Percentiles rank a stretch among this genome's conserved stretches.
These are phyloP conservation scores for Tenthredo notha DNA, from an alignment of 2,888 invertebrate genomes.

Conservation along the genomic window DNA sequence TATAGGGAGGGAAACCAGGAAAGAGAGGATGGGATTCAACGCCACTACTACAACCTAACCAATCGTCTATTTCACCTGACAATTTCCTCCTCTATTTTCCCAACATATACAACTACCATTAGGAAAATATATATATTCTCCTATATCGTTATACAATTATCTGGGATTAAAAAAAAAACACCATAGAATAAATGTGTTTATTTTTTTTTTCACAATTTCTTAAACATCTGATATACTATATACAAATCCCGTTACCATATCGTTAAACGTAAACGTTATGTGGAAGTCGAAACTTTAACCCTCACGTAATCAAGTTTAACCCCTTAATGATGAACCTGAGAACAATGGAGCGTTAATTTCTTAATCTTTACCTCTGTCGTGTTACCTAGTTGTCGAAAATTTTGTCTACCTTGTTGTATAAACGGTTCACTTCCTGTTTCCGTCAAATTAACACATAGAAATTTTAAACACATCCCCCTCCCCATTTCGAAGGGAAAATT, in stretches of 20 bases:
- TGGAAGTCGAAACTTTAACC: background rate
- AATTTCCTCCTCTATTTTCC: background rate
- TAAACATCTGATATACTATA: background rate
- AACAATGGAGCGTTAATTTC: conserved; percentile 32
- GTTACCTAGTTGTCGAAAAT: background rate
- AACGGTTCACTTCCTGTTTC: conserved; percentile 37
- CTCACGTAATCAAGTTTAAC: background rate
- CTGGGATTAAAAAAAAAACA: too few species aligned
- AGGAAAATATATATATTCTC: background rate
- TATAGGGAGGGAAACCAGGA: background rate
- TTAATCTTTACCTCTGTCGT: background rate
- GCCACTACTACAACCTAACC: background rate
- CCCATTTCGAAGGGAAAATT: background rate
- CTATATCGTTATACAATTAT: background rate
- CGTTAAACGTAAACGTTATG: background rate
- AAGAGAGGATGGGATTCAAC: conserved; percentile 12
- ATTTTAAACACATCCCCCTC: background rate
- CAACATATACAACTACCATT: background rate
- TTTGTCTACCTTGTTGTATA: background rate
- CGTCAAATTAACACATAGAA: conserved; percentile 21
- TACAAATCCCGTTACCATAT: background rate
- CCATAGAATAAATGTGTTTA: background rate
- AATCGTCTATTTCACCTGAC: background rate
- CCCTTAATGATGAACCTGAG: background rate
- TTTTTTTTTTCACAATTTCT: background rate